Base-by-base conservation (phyloP, 1,140 invertebrate species). In the Diploscapter pachys region DNA sequence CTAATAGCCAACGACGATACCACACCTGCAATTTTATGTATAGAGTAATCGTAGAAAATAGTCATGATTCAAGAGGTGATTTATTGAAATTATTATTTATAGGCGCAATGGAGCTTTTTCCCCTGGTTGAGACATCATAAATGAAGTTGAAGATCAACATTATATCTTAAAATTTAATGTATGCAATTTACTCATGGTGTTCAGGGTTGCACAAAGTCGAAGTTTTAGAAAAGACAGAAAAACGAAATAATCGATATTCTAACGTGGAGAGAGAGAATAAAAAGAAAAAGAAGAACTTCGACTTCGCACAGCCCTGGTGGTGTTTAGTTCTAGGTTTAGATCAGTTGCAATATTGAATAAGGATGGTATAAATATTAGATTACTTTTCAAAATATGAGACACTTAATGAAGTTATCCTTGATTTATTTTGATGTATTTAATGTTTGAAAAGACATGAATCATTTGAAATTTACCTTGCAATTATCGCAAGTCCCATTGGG, bases 1-100 rank as follows among this genome's bases (percentile, higher is more conserved):
- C 84, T 13, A 85, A 57, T 62, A 85, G 73, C 83, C 83, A 84
- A 76, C 85, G 83, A 49, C 82, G 78, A 59, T 84, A 84, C 83
- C 83, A 84, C 61, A 68, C 73, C 83, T 84, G 70, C 65, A 82
- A 77, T 31, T 4, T 53, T n/a, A 63, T 70, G 69, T 68, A 13
- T 64, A 65, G 9, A 11, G 9, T 11, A n/a, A 65, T 49, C 48
- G 9, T 11, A 65, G 9, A 65, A 11, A 13, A 65, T 48, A 9
- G 9, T 13, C 9, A 11, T 65, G 48, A 65, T 49, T 65, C 63
- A 11, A 65, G 9, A 9, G 9, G 2, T 48, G 48, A 48, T 13
- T 0, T 31, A 1, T 1, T 31, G 31, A 31, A 31, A 31, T 31
- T 0, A 31, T 31, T 31, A 59, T 59, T 11, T 2, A 59, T 59